Evolutionary conservation across 53 echinoderm and acorn worm species (phyloP).

Genomic region (Glandiceps talaboti): DNA sequence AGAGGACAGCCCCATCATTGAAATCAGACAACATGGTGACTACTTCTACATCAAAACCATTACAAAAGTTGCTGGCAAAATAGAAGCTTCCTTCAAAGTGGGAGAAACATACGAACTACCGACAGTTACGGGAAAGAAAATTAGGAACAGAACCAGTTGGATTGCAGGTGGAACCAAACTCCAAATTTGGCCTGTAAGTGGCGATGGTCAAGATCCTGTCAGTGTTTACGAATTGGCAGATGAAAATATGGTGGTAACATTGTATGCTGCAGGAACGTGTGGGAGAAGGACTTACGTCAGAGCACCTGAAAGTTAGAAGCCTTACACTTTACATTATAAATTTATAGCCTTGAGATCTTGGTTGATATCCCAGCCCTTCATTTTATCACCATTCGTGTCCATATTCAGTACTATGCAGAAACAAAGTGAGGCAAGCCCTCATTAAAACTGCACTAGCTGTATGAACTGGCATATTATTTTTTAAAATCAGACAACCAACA

Average conservation of each 20-base stretch:
- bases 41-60: conserved; percentile 35
- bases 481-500: no score
- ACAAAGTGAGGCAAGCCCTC: no score
- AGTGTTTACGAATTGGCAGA: not conserved
- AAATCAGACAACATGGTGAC: conserved; percentile 47
- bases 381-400: no score
- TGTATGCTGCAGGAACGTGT: not conserved
- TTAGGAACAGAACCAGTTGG: not conserved
- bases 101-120: conserved; percentile 6
- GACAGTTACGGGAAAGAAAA: not conserved
- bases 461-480: no score
- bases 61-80: conserved; percentile 17
- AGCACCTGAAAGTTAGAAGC: not conserved
- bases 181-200: not conserved
- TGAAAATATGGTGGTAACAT: not conserved
- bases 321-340: no score
- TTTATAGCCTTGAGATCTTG: no score
- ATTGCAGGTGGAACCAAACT: not conserved
- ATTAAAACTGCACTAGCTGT: no score
- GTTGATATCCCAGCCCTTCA: no score
- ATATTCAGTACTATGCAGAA: no score
- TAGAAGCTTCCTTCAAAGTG: conserved; percentile 23
- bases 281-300: not conserved
- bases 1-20: conserved; percentile 17
- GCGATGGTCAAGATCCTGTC: not conserved